Base-by-base conservation (phyloP, 2,113 vertebrate genomes). In the Fukomys damarensis region DNA sequence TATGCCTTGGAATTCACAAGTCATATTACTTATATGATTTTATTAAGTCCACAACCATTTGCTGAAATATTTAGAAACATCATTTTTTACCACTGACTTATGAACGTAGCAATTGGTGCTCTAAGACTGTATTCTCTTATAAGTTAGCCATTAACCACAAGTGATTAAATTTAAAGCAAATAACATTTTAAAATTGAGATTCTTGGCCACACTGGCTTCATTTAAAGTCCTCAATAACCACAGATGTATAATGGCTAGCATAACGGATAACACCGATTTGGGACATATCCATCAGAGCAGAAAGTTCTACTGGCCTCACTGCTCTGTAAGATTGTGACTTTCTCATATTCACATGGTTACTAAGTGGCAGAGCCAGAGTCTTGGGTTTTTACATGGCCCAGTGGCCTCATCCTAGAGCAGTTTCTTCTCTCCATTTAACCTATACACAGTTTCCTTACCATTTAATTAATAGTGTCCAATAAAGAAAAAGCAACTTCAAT, bases 111-210 rank as follows among this genome's bases (percentile, higher is more conserved):
- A 32, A 76, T 26, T 20, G 19, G 26, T 35, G 16, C 20, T 74
- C 17, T 54, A 38, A 56, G 13, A 87, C 0, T 77, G 4, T 14
- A 54, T 24, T 52, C 10, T 92, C 19, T 52, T 43, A 52, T 66
- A 82, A 93, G 38, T 88, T 83, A 89, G 35, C 52, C 43, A 59
- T 46, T 84, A 86, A 54, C 41, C 49, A 43, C 26, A 20, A 77
- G 58, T 66, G 28, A 56, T 95, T 92, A 49, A n/a, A 38, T 81
- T 38, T 81, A 63, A 77, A 88, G 93, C 38, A 92, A 89, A 66
- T 82, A 52, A 77, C 72, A 95, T 26, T 91, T 70, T 54, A 59
- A 26, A 89, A 46, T 76, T 92, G 10, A 68, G 49, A 46, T 56
- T 61, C 58, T 89, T 86, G 14, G 43, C 58, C 28, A 49, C 28